Percentiles rank a stretch among this genome's conserved stretches.
Evolutionary conservation across 2,113 vertebrate genomes (phyloP).

Genomic region (Chaetorhynchus papuensis): DNA sequence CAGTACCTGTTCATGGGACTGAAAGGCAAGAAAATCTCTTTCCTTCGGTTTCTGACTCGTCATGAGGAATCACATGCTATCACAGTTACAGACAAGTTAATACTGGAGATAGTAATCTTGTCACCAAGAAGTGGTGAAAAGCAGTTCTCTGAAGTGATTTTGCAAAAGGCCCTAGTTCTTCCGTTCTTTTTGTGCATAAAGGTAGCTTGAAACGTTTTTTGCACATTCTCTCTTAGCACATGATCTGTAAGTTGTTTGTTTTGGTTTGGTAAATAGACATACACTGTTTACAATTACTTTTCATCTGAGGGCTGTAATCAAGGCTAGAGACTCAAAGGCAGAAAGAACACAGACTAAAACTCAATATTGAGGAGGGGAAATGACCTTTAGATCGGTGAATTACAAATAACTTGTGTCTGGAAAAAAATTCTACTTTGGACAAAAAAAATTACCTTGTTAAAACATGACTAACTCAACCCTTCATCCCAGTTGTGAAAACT

Average conservation of each 20-base stretch:
- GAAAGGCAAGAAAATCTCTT: neutral
- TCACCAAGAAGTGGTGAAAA: neutral
- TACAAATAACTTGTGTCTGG: neutral
- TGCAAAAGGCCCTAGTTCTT: neutral
- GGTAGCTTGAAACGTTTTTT: neutral
- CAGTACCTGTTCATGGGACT: neutral
- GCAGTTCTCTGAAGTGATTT: neutral
- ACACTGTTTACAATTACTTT: neutral
- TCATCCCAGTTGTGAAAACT: neutral
- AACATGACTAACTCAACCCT: neutral
- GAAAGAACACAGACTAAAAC: neutral
- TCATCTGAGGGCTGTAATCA: neutral
- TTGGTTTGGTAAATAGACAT: neutral
- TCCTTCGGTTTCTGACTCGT: neutral
- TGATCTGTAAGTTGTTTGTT: rapidly evolving
- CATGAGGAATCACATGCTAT: neutral
- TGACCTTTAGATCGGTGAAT: neutral
- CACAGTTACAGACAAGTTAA: neutral
- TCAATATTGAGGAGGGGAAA: neutral
- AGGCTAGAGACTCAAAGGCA: neutral
- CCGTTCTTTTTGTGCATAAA: neutral
- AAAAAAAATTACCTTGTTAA: neutral
- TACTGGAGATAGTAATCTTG: neutral
- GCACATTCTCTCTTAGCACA: neutral
- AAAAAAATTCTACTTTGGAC: neutral